phyloP scores from a whole-genome alignment of 2,113 vertebrate genomes.

The Apodemus sylvaticus region DNA sequence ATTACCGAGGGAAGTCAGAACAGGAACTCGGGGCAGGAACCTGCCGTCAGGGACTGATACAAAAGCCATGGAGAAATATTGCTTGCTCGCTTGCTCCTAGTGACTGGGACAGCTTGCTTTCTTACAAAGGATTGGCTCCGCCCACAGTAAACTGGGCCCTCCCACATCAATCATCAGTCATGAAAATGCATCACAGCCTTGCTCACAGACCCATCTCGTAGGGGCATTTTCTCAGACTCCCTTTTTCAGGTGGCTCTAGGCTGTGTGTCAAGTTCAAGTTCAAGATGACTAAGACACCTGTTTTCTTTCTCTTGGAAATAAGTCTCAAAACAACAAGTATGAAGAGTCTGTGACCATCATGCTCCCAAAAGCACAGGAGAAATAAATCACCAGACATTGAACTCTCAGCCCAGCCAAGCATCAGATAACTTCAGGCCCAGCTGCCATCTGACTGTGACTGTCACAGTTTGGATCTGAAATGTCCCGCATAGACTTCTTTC shows the following conservation, averaged over 20 bases:
- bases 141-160: neutral
- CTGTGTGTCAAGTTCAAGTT: neutral
- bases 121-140: too few species aligned
- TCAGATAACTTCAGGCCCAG: neutral
- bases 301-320: conserved; percentile 36
- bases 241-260: neutral
- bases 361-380: neutral
- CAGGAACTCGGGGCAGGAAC: neutral
- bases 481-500: neutral
- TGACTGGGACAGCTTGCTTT: too few species aligned
- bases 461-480: neutral
- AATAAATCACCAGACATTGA: neutral
- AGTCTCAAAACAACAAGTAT: neutral
- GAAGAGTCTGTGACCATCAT: neutral
- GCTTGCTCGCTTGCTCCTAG: neutral
- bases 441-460: neutral
- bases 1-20: neutral
- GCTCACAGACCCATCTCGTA: neutral
- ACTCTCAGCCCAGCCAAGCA: neutral
- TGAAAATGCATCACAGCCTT: neutral
- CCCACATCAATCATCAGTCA: neutral
- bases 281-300: neutral
- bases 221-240: neutral
- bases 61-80: neutral
- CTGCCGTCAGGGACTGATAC: neutral